Conservation (phyloP, 2,797 vertebrate species). For the Leptodactylus fallax region DNA sequence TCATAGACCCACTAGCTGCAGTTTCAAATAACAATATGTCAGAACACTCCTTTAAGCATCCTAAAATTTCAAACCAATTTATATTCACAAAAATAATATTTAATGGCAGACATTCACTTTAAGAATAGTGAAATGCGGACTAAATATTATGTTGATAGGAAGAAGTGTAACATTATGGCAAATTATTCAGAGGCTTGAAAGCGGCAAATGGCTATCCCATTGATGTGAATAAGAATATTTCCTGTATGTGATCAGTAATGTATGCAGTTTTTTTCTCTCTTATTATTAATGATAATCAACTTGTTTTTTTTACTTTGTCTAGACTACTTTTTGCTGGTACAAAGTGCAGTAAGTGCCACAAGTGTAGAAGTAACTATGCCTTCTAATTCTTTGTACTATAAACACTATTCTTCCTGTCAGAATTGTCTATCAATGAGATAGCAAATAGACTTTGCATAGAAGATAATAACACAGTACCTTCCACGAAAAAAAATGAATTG, state of each 20-base stretch:
- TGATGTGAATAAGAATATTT: background rate
- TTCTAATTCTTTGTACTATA: background rate
- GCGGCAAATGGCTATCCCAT: background rate
- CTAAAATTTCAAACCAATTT: background rate
- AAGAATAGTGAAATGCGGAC: background rate
- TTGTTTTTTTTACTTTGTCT: background rate
- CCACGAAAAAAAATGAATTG: constrained; percentile 12
- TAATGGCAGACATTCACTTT: background rate
- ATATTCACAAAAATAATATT: background rate
- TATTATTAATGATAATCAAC: background rate
- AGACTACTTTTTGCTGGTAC: background rate
- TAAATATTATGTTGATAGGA: background rate
- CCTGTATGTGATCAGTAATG: background rate
- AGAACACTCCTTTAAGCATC: background rate
- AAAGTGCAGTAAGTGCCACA: background rate
- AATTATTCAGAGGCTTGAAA: background rate
- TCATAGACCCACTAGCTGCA: no score
- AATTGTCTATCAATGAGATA: constrained; percentile 18
- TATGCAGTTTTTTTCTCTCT: background rate
- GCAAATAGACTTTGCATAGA: constrained; percentile 22
- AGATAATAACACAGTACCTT: constrained; percentile 29
- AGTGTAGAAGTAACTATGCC: background rate
- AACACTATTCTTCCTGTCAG: background rate
- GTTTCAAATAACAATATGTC: no score
- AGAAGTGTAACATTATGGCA: no score